phyloP scores from a whole-genome alignment of 2,888 invertebrate genomes.

The Mechanitis mazaeus region DNA sequence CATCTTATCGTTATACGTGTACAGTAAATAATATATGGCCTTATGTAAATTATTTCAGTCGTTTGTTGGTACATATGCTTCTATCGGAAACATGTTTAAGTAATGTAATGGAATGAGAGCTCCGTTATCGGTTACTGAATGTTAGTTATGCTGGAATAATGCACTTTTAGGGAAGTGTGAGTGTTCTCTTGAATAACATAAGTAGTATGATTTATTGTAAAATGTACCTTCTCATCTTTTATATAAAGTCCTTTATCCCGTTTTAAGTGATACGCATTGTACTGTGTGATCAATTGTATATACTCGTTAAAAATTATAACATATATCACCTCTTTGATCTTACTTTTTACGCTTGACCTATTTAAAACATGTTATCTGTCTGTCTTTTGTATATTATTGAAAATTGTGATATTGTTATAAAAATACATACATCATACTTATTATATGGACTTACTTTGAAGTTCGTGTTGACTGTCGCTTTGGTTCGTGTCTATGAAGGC shows the following conservation, averaged over 20 bases:
- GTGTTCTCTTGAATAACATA: constrained; percentile 61
- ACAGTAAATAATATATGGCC: constrained; percentile 74
- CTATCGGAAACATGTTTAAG: constrained; percentile 45
- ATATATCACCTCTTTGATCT: constrained; percentile 61
- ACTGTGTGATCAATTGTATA: constrained; percentile 55
- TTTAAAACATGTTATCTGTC: constrained; percentile 63
- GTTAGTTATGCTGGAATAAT: constrained; percentile 54
- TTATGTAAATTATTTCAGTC: constrained; percentile 72
- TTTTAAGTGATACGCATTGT: constrained; percentile 54
- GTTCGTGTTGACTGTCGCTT: constrained; percentile 47
- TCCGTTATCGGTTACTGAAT: constrained; percentile 50
- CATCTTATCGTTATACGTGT: constrained; percentile 74
- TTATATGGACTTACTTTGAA: constrained; percentile 52
- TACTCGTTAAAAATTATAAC: constrained; percentile 51
- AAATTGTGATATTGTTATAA: constrained; percentile 77
- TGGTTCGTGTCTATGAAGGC: constrained; percentile 20
- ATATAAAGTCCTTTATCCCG: constrained; percentile 52
- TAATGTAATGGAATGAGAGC: constrained; percentile 40
- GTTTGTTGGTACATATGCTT: constrained; percentile 62
- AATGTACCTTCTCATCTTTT: constrained; percentile 52
- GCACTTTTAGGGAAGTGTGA: constrained; percentile 58
- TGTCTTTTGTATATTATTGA: constrained; percentile 74
- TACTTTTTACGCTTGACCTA: constrained; percentile 72
- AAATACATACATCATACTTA: constrained; percentile 53
- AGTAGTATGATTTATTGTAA: constrained; percentile 51